Base-by-base conservation (phyloP, 2,888 invertebrate genomes). In the Brachyptera putata region DNA sequence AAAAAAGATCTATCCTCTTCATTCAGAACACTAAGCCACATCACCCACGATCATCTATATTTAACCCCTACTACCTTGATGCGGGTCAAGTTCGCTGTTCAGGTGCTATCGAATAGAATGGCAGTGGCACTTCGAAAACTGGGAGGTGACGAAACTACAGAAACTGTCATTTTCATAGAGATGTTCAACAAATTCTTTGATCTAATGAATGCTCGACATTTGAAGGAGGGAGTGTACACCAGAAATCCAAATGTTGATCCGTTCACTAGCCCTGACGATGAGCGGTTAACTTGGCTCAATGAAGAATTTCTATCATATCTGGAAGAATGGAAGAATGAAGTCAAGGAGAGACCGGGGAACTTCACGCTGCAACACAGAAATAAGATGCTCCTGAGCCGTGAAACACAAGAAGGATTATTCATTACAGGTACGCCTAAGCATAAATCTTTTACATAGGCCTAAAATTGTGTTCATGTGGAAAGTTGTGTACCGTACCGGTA, bases 101-200 rank as follows among this genome's bases (percentile, higher is more conserved):
- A n/a, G n/a, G n/a, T n/a, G n/a, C n/a, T n/a, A n/a, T 53, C 53
- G 7, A 36, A 34, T 22, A 36, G 53, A 16, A 53, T 53, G 53
- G 53, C 34, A 1, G 14, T 22, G n/a, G 53, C 53, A 9, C 11
- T 53, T 14, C n/a, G 16, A 16, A n/a, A 49, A 16, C 30, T 49
- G 14, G 36, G 34, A 36, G 53, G 36, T 3, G 21, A 53, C n/a
- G 25, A 25, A 30, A n/a, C 22, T 2, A 53, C 16, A 11, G 53
- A 53, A 13, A 53, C 53, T 18, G 37, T 53, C 7, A 53, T 36
- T 7, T 53, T 53, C 22, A 53, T 53, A 5, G 21, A 36, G 36
- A 36, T 53, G 53, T 53, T 53, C 53, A 21, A 36, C 36, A 53
- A 16, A 36, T 53, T 53, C 5, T 53, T 53, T 36, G 53, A 53